Evolutionary conservation across 2,888 invertebrate genomes (phyloP).

Genomic region (Megaustenia siamemsis): DNA sequence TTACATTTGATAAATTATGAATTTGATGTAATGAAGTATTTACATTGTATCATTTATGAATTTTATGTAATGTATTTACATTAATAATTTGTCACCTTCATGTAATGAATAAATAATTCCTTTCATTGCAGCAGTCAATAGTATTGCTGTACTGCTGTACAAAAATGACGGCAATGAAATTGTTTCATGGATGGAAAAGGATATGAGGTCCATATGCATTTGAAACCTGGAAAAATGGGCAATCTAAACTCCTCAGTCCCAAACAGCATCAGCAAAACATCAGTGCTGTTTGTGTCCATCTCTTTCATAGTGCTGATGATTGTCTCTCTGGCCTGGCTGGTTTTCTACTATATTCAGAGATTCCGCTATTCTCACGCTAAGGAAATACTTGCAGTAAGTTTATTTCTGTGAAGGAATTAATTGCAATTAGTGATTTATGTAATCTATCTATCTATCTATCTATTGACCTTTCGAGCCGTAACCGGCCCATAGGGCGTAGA

Average conservation of each 20-base stretch:
- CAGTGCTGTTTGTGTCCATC: conserved; percentile 95
- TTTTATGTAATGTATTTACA: too few relatives aligned
- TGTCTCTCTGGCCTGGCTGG: conserved; percentile 95
- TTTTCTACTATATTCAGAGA: conserved; percentile 96
- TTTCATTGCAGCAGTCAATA: neutral
- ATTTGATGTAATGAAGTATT: too few relatives aligned
- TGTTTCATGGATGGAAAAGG: conserved; percentile 10
- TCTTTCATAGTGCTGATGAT: conserved; percentile 97
- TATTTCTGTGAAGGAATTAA: too few relatives aligned
- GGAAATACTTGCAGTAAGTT: conserved; percentile 91
- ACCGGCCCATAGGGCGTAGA: too few relatives aligned
- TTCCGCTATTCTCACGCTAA: conserved; percentile 96
- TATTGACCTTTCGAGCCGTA: too few relatives aligned
- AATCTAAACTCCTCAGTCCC: neutral
- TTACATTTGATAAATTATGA: too few relatives aligned
- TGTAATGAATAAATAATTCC: too few relatives aligned
- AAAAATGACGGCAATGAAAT: conserved; percentile 39
- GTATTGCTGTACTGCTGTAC: conserved; percentile 41
- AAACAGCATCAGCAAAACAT: conserved; percentile 85
- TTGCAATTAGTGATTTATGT: too few relatives aligned
- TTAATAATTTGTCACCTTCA: too few relatives aligned
- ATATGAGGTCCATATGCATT: conserved; percentile 35
- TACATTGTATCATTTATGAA: too few relatives aligned
- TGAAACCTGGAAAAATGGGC: conserved; percentile 29
- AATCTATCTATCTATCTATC: too few relatives aligned